These are phyloP conservation scores for Porites rus DNA, from an alignment of 92 coral and sea anemone genomes.

Conservation along the genomic window DNA sequence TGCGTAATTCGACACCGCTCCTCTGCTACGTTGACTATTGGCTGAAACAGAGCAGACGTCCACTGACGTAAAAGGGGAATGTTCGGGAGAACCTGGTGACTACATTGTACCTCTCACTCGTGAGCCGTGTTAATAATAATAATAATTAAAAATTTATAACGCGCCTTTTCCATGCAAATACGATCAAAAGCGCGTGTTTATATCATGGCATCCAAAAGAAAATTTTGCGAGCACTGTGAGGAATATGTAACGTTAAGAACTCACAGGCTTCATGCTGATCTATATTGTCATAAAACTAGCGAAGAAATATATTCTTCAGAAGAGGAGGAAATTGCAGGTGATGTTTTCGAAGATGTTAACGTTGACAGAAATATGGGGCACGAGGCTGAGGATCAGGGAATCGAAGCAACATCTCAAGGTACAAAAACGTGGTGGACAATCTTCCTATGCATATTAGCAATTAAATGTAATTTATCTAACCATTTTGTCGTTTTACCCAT, in stretches of 20 bases:
- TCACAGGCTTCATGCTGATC: slow-evolving; percentile 43
- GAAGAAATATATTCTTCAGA: slow-evolving; percentile 25
- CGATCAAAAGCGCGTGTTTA: too few relatives aligned
- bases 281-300: slow-evolving; percentile 21
- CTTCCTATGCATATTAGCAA: too few relatives aligned
- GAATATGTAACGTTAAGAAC: slow-evolving; percentile 60
- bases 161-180: too few relatives aligned
- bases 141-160: too few relatives aligned
- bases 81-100: background rate
- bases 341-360: slow-evolving; percentile 20
- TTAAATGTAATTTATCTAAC: too few relatives aligned
- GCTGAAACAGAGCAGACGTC: background rate
- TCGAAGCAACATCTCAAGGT: background rate
- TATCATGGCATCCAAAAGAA: slow-evolving; percentile 39
- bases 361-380: background rate
- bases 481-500: too few relatives aligned
- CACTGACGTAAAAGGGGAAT: background rate
- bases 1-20: slow-evolving; percentile 8
- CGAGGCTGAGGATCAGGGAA: slow-evolving; percentile 1
- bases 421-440: too few relatives aligned
- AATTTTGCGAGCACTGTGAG: slow-evolving; percentile 61
- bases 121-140: background rate
- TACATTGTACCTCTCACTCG: background rate
- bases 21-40: background rate
- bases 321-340: slow-evolving; percentile 31